Conservation (phyloP, 2,888 invertebrate species). For the Celastrina argiolus region DNA sequence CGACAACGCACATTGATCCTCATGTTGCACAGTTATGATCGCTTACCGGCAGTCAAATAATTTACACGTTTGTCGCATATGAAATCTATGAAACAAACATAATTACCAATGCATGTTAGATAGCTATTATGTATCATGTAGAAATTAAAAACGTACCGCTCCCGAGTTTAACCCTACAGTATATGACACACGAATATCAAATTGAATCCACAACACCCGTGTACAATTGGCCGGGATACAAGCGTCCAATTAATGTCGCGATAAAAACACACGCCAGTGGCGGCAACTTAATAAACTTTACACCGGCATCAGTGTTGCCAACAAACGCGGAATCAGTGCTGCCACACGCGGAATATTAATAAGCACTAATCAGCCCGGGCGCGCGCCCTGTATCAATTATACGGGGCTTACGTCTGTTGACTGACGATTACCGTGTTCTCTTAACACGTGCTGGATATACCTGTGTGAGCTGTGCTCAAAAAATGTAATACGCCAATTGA, state of each 20-base stretch:
- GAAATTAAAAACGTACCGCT: too few relatives aligned
- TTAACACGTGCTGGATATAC: neutral
- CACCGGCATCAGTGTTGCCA: conserved; percentile 26
- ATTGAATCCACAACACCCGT: neutral
- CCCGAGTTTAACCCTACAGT: neutral
- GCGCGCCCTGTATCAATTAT: conserved; percentile 29
- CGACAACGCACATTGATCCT: too few relatives aligned
- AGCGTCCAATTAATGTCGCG: conserved; percentile 7
- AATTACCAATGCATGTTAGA: too few relatives aligned
- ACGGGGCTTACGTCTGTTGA: conserved; percentile 28
- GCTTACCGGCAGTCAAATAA: too few relatives aligned
- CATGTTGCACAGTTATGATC: too few relatives aligned
- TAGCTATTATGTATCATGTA: too few relatives aligned
- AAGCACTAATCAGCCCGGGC: conserved; percentile 42
- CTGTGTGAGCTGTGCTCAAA: neutral
- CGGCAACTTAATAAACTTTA: conserved; percentile 40
- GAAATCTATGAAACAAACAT: too few relatives aligned
- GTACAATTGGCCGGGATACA: neutral
- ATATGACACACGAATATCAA: neutral
- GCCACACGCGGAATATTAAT: conserved; percentile 45
- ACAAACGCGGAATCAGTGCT: conserved; percentile 31
- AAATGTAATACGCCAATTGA: neutral
- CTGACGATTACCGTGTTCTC: conserved; percentile 23
- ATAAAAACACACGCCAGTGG: conserved; percentile 25
- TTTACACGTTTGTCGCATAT: too few relatives aligned